Conservation (phyloP, 2,888 invertebrate genomes). For the Phyllotreta striolata region DNA sequence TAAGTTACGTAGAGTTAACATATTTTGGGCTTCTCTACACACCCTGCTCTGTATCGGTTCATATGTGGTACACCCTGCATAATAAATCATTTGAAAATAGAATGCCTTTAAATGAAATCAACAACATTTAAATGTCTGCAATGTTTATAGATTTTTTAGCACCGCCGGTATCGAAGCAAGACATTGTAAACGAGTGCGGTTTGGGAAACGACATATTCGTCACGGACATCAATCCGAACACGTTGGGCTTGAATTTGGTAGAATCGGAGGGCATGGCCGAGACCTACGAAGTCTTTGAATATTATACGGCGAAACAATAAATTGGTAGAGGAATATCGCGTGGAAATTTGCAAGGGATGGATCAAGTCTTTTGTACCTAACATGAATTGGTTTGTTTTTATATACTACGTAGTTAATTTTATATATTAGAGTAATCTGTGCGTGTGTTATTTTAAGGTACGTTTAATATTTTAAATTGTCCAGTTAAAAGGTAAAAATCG, state of each 20-base stretch:
- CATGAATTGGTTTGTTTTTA: conserved; percentile 26
- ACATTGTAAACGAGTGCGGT: conserved; percentile 80
- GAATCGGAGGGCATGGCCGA: conserved; percentile 64
- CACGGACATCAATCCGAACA: conserved; percentile 64
- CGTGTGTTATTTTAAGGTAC: conserved; percentile 1
- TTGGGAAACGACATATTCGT: conserved; percentile 68
- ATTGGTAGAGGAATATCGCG: background rate
- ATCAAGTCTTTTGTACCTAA: conserved; percentile 31
- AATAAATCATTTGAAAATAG: too few relatives aligned
- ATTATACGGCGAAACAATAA: conserved; percentile 56
- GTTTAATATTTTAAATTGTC: background rate
- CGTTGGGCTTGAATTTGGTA: conserved; percentile 63
- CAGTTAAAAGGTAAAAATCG: background rate
- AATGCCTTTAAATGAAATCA: background rate
- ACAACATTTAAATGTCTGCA: conserved; percentile 13
- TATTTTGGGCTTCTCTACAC: too few relatives aligned
- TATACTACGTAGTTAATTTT: conserved; percentile 19
- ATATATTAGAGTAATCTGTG: conserved; percentile 14
- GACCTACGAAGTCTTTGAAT: conserved; percentile 65
- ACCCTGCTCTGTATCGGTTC: too few relatives aligned
- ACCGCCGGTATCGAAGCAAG: conserved; percentile 76
- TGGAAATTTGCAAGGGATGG: conserved; percentile 26
- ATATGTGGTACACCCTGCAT: too few relatives aligned
- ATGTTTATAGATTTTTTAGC: conserved; percentile 64
- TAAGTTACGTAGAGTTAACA: too few relatives aligned